Percentiles rank a stretch among this genome's conserved stretches.
These are phyloP conservation scores for Mustelus asterias DNA, from an alignment of 2,113 vertebrate species.

Conservation along the genomic window DNA sequence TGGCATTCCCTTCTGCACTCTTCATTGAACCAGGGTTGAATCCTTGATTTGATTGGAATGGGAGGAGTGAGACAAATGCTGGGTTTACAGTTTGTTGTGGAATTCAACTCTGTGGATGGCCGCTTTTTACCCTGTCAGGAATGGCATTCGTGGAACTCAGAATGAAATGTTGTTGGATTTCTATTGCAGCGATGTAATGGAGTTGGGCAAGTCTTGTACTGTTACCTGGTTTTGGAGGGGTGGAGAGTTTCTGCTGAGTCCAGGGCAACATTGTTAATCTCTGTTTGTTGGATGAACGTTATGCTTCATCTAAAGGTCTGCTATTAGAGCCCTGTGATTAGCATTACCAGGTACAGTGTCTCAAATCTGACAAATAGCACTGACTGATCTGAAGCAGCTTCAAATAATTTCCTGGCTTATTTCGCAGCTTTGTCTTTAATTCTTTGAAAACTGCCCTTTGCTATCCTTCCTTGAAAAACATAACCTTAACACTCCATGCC, in stretches of 20 bases:
- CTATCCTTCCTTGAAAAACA: too few species aligned
- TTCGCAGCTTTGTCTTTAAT: too few species aligned
- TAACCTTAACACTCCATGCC: too few species aligned
- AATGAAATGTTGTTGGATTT: not conserved
- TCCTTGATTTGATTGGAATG: too few species aligned
- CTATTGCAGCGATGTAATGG: not conserved
- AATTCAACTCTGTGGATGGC: not conserved
- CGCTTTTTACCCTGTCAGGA: too few species aligned
- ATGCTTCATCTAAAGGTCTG: not conserved
- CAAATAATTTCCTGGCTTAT: too few species aligned
- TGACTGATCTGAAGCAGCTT: too few species aligned
- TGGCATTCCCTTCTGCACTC: too few species aligned
- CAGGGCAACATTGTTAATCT: not conserved
- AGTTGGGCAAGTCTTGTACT: not conserved
- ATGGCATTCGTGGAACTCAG: too few species aligned
- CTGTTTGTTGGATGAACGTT: not conserved
- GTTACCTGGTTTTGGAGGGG: not conserved
- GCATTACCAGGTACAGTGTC: not conserved
- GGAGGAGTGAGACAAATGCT: not conserved
- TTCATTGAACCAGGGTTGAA: too few species aligned
- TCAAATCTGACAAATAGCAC: too few species aligned
- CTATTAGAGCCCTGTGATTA: not conserved
- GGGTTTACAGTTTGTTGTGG: not conserved
- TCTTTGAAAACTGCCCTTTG: too few species aligned
- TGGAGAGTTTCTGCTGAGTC: not conserved